phyloP scores from a whole-genome alignment of 2,113 vertebrate species.

The Saguinus imperator region DNA sequence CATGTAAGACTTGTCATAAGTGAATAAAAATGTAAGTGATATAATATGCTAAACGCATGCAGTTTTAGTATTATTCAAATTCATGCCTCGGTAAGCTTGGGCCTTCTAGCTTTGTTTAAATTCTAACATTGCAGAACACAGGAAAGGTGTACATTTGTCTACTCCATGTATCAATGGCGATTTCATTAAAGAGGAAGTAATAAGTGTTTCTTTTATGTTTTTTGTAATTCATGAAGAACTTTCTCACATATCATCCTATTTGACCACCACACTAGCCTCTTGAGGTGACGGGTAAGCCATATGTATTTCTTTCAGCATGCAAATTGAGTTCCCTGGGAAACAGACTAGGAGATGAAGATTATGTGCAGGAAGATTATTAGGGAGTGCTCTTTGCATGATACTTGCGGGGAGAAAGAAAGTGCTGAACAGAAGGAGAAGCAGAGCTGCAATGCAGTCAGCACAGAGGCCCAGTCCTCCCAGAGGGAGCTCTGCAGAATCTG shows the following conservation, averaged over 20 bases:
- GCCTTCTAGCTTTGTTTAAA: background rate
- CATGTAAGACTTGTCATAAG: background rate
- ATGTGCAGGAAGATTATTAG: background rate
- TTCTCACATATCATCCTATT: background rate
- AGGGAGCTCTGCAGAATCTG: background rate
- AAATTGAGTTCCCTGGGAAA: background rate
- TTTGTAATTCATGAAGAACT: background rate
- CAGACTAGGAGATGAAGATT: background rate
- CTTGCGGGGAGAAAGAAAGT: background rate
- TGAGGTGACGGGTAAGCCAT: background rate
- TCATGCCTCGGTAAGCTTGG: background rate
- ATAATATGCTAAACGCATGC: background rate
- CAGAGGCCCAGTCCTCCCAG: fast-evolving
- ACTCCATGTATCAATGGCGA: background rate
- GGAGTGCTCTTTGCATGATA: too few species aligned
- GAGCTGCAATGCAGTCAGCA: background rate
- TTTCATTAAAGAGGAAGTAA: background rate
- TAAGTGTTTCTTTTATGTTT: background rate
- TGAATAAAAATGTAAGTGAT: background rate
- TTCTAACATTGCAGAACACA: background rate
- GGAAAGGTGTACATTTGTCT: background rate
- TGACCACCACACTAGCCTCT: background rate
- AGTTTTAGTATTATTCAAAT: background rate
- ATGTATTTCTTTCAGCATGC: background rate
- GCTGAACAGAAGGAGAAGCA: background rate